Evolutionary conservation across 2,888 invertebrate species (phyloP).

Genomic region (Arenicola marina): DNA sequence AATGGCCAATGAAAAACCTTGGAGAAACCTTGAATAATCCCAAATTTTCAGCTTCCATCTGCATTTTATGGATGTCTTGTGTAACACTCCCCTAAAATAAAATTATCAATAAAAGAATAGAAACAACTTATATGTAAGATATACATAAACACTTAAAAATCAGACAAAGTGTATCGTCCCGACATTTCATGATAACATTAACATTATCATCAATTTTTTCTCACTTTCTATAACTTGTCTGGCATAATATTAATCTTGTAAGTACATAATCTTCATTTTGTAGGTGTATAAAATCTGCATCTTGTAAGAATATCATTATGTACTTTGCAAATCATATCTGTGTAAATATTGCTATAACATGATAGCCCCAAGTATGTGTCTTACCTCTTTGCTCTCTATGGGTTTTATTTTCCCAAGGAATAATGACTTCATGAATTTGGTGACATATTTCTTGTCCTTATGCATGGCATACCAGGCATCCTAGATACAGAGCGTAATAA

Average conservation of each 20-base stretch:
- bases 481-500: no score
- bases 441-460: slow-evolving; percentile 46
- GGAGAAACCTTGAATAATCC: slow-evolving; percentile 42
- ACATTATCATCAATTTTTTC: neutral
- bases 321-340: neutral
- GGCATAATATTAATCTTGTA: neutral
- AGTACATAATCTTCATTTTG: neutral
- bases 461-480: slow-evolving; percentile 59
- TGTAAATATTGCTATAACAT: neutral
- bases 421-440: slow-evolving; percentile 50
- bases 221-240: neutral
- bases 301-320: no score
- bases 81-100: neutral
- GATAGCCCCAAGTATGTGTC: neutral
- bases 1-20: slow-evolving; percentile 41
- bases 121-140: neutral
- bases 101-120: no score
- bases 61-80: slow-evolving; percentile 49
- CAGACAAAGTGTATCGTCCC: neutral
- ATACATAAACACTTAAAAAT: neutral
- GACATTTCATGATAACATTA: neutral
- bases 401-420: slow-evolving; percentile 38
- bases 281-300: neutral
- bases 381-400: neutral
- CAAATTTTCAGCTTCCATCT: slow-evolving; percentile 43